Evolutionary conservation across 2,888 invertebrate genomes (phyloP).

Genomic region (Ephialtes manifestator): DNA sequence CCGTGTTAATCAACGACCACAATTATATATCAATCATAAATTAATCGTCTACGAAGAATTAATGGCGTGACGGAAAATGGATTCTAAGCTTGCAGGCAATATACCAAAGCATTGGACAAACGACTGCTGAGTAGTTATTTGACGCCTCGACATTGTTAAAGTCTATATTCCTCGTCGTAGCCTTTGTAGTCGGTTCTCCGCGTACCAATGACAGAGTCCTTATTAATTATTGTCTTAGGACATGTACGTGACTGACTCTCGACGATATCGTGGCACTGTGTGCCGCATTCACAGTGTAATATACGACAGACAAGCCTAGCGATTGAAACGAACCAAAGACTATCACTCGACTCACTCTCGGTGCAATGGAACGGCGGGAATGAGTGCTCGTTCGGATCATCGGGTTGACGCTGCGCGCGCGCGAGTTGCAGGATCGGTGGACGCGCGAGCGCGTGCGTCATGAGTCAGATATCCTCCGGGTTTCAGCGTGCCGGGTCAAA

Average conservation of each 20-base stretch:
- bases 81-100: background rate
- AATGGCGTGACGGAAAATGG: background rate
- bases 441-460: constrained; percentile 79
- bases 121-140: constrained; percentile 13
- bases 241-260: constrained; percentile 41
- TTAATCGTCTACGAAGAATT: background rate
- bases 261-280: constrained; percentile 2
- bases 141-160: constrained; percentile 8
- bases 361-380: constrained; percentile 30
- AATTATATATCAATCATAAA: background rate
- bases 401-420: constrained; percentile 68
- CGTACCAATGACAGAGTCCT: constrained; percentile 24
- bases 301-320: background rate
- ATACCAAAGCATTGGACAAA: background rate
- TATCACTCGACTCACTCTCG: constrained; percentile 12
- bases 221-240: constrained; percentile 50
- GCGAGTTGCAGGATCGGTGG: constrained; percentile 73
- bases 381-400: constrained; percentile 45
- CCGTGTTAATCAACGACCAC: background rate
- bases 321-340: constrained; percentile 6
- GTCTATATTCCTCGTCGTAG: background rate
- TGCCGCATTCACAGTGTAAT: constrained; percentile 6
- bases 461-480: constrained; percentile 84
- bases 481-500: constrained; percentile 84
- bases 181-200: constrained; percentile 6